phyloP scores from a whole-genome alignment of 2,113 vertebrate species.

The Aspiorhynchus laticeps region DNA sequence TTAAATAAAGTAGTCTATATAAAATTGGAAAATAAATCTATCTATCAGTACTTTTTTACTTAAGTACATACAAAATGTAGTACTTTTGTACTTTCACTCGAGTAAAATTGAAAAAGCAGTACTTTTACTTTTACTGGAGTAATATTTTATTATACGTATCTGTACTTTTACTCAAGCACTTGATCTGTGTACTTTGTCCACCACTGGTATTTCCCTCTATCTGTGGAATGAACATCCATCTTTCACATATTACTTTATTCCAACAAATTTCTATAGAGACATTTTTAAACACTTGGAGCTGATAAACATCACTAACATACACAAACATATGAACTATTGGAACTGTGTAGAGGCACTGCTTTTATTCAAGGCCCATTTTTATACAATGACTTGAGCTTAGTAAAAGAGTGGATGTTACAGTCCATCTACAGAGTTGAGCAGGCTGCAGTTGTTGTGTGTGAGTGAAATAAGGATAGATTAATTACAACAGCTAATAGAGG shows the following conservation, averaged over 20 bases:
- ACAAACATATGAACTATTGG: not conserved
- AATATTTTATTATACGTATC: no score
- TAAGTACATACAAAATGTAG: no score
- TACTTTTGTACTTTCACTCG: no score
- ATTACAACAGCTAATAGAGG: slow-evolving; percentile 27
- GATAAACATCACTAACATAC: not conserved
- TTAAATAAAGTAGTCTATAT: no score
- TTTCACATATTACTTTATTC: not conserved
- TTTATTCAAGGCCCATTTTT: not conserved
- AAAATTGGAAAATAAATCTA: no score
- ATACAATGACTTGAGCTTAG: not conserved
- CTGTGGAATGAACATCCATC: no score
- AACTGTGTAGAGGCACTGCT: not conserved
- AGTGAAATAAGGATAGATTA: slow-evolving; percentile 38
- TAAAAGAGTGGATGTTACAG: not conserved
- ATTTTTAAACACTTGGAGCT: not conserved
- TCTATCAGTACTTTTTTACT: no score
- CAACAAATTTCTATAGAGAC: not conserved
- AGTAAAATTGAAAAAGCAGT: no score
- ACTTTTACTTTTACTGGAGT: no score
- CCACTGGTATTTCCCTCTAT: no score
- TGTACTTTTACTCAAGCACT: no score
- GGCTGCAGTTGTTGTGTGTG: slow-evolving; percentile 4
- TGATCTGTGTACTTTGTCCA: no score
- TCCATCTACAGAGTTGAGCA: slow-evolving; percentile 10